phyloP scores from a whole-genome alignment of 2,113 vertebrate genomes.

The Cheirogaleus medius region DNA sequence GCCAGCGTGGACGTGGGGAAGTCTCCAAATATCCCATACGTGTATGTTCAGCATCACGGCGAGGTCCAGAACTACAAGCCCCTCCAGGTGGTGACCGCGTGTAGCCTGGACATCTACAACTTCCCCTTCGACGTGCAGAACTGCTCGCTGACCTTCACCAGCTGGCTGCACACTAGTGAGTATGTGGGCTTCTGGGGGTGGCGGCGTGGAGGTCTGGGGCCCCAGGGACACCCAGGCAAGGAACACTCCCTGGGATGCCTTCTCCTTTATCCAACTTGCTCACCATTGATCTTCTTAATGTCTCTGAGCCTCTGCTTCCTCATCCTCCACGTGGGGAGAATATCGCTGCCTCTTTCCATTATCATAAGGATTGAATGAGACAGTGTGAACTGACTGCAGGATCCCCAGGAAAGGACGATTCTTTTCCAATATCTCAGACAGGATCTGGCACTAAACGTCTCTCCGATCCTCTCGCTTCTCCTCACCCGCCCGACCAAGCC shows the following conservation, averaged over 20 bases:
- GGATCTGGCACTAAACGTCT: background rate
- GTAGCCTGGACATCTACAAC: conserved; percentile 98
- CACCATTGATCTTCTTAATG: background rate
- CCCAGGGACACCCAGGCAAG: background rate
- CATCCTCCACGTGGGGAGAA: background rate
- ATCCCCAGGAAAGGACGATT: background rate
- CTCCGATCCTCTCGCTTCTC: background rate
- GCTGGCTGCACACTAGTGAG: conserved; percentile 98
- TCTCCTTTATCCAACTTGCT: background rate
- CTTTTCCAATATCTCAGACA: background rate
- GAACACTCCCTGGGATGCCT: too few species aligned
- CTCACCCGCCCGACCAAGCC: background rate
- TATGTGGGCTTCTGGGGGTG: background rate
- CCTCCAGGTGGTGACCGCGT: conserved; percentile 96
- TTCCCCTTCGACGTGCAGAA: conserved; percentile 99
- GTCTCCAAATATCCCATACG: conserved; percentile 95
- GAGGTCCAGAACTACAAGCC: conserved; percentile 96
- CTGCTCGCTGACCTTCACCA: conserved; percentile 97
- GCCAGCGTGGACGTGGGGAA: conserved; percentile 96
- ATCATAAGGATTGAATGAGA: background rate
- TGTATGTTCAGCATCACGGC: conserved; percentile 91
- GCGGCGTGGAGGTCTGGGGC: accelerated
- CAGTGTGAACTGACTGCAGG: background rate
- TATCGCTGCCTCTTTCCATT: accelerated
- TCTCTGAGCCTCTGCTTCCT: background rate